These are phyloP conservation scores for Caligus rogercresseyi DNA, from an alignment of 1,140 invertebrate genomes.

Conservation along the genomic window DNA sequence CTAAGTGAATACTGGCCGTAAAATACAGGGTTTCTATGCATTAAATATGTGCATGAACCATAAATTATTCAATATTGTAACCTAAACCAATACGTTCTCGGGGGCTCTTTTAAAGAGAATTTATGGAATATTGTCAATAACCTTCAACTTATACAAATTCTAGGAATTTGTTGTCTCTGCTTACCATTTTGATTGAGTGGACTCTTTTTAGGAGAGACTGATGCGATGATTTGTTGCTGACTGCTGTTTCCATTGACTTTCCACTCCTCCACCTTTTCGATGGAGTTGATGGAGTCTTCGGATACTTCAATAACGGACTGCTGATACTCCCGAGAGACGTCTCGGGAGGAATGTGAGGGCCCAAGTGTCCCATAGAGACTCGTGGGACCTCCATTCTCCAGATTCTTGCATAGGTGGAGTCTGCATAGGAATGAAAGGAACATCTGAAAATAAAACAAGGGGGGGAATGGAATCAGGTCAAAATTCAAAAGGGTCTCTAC, in stretches of 20 bases:
- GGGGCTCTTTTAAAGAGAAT: too few species aligned
- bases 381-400: slow-evolving; percentile 34
- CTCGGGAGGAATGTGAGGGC: slow-evolving; percentile 21
- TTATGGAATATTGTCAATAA: too few species aligned
- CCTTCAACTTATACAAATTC: background rate
- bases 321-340: slow-evolving; percentile 11
- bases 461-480: background rate
- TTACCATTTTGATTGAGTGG: background rate
- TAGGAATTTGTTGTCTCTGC: background rate
- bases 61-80: too few species aligned
- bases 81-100: too few species aligned
- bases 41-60: too few species aligned
- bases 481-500: background rate
- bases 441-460: slow-evolving; percentile 34
- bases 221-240: background rate
- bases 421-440: slow-evolving; percentile 86
- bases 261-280: slow-evolving; percentile 28
- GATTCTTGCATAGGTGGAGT: slow-evolving; percentile 68
- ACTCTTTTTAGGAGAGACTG: background rate
- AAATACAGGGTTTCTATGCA: too few species aligned
- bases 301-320: slow-evolving; percentile 19
- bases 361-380: slow-evolving; percentile 20
- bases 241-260: slow-evolving; percentile 18
- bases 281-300: slow-evolving; percentile 24
- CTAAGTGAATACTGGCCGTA: too few species aligned